Evolutionary conservation across 2,888 invertebrate species (phyloP).

Genomic region (Pterostichus madidus): DNA sequence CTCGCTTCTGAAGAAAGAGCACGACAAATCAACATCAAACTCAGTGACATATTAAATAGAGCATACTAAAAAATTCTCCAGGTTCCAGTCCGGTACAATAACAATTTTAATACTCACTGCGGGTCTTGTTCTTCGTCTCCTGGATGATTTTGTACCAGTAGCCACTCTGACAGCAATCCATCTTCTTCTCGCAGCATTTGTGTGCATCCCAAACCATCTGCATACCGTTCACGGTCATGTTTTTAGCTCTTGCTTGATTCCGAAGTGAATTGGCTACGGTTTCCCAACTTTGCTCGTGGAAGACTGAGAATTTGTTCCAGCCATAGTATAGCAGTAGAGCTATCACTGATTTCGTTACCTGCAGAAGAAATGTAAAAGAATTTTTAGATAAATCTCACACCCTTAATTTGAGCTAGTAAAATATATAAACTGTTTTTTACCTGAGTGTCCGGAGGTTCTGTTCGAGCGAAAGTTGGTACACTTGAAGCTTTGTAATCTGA

Average conservation of each 20-base stretch:
- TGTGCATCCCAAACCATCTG: conserved; percentile 85
- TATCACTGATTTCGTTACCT: conserved; percentile 97
- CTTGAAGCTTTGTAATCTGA: conserved; percentile 93
- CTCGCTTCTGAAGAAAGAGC: no score
- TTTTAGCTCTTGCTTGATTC: conserved; percentile 86
- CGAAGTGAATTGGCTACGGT: conserved; percentile 90
- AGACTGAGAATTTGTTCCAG: conserved; percentile 96
- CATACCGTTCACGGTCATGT: conserved; percentile 91
- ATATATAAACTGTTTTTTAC: no score
- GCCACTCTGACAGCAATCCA: conserved; percentile 87
- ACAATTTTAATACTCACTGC: conserved; percentile 81
- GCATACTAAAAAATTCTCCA: no score
- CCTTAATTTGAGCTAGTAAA: no score
- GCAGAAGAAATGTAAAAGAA: conserved; percentile 70
- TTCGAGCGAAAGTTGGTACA: conserved; percentile 94
- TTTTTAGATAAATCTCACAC: conserved; percentile 33
- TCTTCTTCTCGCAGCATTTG: conserved; percentile 87
- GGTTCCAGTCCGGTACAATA: conserved; percentile 23
- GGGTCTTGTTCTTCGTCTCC: conserved; percentile 91
- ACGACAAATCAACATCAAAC: no score
- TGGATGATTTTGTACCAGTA: conserved; percentile 92
- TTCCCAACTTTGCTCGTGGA: conserved; percentile 89
- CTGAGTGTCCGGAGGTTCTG: conserved; percentile 96
- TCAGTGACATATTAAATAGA: no score
- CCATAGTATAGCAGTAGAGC: conserved; percentile 93